phyloP scores from a whole-genome alignment of 2,888 invertebrate genomes.

The Dorcus parallelipipedus region DNA sequence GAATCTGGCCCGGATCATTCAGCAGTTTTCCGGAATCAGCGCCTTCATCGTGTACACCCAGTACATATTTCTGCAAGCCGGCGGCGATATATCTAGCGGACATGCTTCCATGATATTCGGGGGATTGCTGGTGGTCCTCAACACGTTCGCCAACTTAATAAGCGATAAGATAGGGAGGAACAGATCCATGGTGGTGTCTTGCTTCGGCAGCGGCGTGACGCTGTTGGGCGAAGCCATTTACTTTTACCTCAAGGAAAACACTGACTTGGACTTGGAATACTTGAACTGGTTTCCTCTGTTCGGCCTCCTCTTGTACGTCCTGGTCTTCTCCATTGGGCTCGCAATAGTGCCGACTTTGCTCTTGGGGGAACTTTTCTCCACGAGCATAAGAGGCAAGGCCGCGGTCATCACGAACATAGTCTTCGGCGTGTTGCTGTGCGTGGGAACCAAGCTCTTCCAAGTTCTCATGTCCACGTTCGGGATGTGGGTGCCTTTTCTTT shows the following conservation, averaged over 20 bases:
- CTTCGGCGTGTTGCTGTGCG: slow-evolving; percentile 28
- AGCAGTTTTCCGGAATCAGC: slow-evolving; percentile 36
- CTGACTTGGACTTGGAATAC: slow-evolving; percentile 25
- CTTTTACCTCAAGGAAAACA: slow-evolving; percentile 29
- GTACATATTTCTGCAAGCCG: slow-evolving; percentile 38
- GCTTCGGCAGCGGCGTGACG: slow-evolving; percentile 24
- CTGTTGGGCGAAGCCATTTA: slow-evolving; percentile 29
- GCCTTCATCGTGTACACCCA: slow-evolving; percentile 36
- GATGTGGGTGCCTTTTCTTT: slow-evolving; percentile 36
- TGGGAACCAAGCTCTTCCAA: slow-evolving; percentile 36
- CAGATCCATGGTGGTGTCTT: slow-evolving; percentile 30
- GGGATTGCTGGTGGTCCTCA: slow-evolving; percentile 17
- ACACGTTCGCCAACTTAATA: slow-evolving; percentile 24
- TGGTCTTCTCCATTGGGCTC: slow-evolving; percentile 32
- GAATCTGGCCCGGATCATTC: slow-evolving; percentile 30
- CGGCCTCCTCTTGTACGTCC: slow-evolving; percentile 34
- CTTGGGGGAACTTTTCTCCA: slow-evolving; percentile 37
- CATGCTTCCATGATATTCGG: slow-evolving; percentile 35
- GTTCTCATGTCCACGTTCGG: slow-evolving; percentile 34
- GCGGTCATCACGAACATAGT: slow-evolving; percentile 31
- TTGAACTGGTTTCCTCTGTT: slow-evolving; percentile 38
- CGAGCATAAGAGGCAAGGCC: slow-evolving; percentile 38
- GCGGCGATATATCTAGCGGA: slow-evolving; percentile 35
- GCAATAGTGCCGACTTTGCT: slow-evolving; percentile 37
- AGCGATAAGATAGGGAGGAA: slow-evolving; percentile 22